A percentile compares a stretch with the other conserved stretches of the same genome.
Conservation (phyloP, 2,888 invertebrate species). For the Yponomeuta malinellus region DNA sequence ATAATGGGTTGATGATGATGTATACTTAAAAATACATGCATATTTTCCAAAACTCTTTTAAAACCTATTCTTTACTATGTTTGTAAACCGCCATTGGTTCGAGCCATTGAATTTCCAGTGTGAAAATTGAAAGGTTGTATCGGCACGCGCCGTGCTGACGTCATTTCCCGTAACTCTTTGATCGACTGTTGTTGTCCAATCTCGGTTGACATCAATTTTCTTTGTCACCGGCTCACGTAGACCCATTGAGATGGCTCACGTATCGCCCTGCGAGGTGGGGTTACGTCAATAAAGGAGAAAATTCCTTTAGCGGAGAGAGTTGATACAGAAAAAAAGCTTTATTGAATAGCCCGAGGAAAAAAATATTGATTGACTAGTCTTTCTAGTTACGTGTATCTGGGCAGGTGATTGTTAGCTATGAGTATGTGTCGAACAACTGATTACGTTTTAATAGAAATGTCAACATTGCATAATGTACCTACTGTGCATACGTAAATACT, state of each 20-base stretch:
- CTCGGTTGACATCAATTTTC: neutral
- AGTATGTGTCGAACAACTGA: too few species aligned
- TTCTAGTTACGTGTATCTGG: neutral
- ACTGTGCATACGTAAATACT: neutral
- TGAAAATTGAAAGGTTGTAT: neutral
- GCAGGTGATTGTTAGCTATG: neutral
- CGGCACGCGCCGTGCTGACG: neutral
- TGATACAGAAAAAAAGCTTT: neutral
- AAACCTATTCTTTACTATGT: neutral
- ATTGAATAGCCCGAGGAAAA: neutral
- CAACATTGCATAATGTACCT: neutral
- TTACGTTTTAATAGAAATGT: neutral
- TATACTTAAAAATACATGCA: too few species aligned
- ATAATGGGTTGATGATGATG: too few species aligned
- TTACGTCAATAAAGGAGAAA: conserved; percentile 3
- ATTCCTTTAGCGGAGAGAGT: conserved; percentile 7
- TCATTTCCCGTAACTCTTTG: neutral
- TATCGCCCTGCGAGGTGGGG: neutral
- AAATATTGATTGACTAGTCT: conserved; percentile 3
- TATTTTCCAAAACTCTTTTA: too few species aligned
- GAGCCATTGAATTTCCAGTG: neutral
- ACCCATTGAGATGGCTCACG: conserved; percentile 7
- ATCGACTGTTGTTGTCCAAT: neutral
- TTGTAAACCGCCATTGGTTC: neutral
- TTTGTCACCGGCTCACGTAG: conserved; percentile 8